These are phyloP conservation scores for Spondyliosoma cantharus DNA, from an alignment of 2,797 vertebrate species.

Conservation along the genomic window DNA sequence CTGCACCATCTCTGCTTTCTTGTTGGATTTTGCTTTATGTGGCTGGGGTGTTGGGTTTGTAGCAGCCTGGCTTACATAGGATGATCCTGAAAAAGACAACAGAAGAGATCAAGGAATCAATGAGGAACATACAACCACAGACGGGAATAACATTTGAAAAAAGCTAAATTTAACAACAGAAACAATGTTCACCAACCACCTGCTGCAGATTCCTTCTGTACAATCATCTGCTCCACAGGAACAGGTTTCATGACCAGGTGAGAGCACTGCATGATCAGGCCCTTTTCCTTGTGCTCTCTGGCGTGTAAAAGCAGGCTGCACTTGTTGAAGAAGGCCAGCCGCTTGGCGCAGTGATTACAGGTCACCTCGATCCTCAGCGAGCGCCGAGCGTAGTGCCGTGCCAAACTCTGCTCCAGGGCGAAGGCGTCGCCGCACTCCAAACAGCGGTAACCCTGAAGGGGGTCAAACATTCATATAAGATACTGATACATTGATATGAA, in stretches of 20 bases:
- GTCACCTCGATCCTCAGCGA: slow-evolving; percentile 98
- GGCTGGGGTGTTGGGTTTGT: slow-evolving; percentile 45
- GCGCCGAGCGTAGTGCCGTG: slow-evolving; percentile 93
- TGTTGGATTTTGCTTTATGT: slow-evolving; percentile 67
- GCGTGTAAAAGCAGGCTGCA: slow-evolving; percentile 96
- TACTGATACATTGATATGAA: neutral
- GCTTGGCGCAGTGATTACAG: slow-evolving; percentile 95
- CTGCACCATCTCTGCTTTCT: slow-evolving; percentile 76
- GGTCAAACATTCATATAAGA: neutral
- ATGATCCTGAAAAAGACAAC: slow-evolving; percentile 42
- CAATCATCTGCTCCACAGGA: slow-evolving; percentile 95
- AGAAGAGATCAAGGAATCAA: slow-evolving; percentile 30
- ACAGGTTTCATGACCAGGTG: slow-evolving; percentile 96
- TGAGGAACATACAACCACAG: neutral
- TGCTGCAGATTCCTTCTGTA: slow-evolving; percentile 88
- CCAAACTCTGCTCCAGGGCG: slow-evolving; percentile 93
- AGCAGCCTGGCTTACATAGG: slow-evolving; percentile 27
- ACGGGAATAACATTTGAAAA: neutral
- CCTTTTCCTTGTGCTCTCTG: slow-evolving; percentile 96
- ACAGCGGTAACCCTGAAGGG: slow-evolving; percentile 90
- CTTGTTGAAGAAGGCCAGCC: slow-evolving; percentile 98
- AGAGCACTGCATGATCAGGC: slow-evolving; percentile 98
- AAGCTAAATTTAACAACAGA: neutral
- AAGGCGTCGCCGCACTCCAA: slow-evolving; percentile 96
- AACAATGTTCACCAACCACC: slow-evolving; percentile 69